These are phyloP conservation scores for Macaria notata DNA, from an alignment of 2,888 invertebrate species.

Conservation along the genomic window DNA sequence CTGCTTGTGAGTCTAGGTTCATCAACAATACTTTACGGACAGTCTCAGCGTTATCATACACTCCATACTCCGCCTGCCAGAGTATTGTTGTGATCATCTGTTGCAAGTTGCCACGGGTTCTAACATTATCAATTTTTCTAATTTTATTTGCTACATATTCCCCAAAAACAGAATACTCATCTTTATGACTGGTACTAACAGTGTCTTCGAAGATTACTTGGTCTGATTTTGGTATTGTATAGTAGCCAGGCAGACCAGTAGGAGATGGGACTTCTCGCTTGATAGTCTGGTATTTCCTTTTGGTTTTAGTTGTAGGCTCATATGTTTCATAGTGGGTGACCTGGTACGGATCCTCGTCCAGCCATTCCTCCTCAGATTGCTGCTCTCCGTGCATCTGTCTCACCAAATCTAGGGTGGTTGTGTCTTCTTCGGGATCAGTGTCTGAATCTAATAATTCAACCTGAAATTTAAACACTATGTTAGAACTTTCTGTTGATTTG, in stretches of 20 bases:
- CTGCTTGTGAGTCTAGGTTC: constrained; percentile 41
- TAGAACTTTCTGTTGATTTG: too few species aligned
- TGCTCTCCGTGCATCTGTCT: constrained; percentile 58
- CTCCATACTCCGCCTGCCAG: constrained; percentile 74
- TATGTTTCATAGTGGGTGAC: constrained; percentile 55
- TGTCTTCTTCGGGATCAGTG: constrained; percentile 49
- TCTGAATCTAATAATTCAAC: constrained; percentile 59
- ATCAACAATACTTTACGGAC: constrained; percentile 64
- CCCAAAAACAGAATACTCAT: constrained; percentile 70
- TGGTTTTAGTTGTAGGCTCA: constrained; percentile 49
- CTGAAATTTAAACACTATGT: constrained; percentile 38
- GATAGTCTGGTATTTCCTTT: constrained; percentile 58
- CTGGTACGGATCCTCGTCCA: constrained; percentile 66
- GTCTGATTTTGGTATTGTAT: constrained; percentile 41
- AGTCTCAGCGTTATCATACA: constrained; percentile 67
- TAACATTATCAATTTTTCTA: constrained; percentile 58
- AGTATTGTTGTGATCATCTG: constrained; percentile 71
- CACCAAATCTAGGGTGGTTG: constrained; percentile 55
- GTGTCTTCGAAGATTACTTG: constrained; percentile 44
- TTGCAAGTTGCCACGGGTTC: constrained; percentile 67
- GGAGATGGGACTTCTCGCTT: constrained; percentile 66
- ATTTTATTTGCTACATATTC: constrained; percentile 73
- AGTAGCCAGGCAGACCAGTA: constrained; percentile 44
- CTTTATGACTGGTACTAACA: constrained; percentile 39
- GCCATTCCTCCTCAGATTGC: constrained; percentile 70